phyloP scores from a whole-genome alignment of 2,113 vertebrate species.

The Callithrix jacchus region DNA sequence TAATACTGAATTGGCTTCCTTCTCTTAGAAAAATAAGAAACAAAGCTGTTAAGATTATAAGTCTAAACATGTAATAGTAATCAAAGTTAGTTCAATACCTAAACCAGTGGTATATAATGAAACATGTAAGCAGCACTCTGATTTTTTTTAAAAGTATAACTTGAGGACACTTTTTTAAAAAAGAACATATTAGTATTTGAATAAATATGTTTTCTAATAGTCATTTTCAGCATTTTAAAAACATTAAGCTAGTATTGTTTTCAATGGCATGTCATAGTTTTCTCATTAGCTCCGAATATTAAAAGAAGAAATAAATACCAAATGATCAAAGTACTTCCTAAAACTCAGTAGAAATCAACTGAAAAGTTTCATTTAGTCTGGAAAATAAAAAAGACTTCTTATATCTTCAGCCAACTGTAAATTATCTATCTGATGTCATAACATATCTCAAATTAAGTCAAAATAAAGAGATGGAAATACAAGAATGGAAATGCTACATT shows the following conservation, averaged over 20 bases:
- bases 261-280: background rate
- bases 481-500: background rate
- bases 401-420: background rate
- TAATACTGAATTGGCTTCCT: background rate
- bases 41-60: background rate
- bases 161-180: background rate
- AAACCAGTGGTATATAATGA: background rate
- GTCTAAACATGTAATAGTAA: background rate
- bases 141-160: background rate
- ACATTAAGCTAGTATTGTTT: background rate
- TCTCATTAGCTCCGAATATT: background rate
- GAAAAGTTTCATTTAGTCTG: background rate
- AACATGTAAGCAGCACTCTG: background rate
- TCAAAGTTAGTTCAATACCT: background rate
- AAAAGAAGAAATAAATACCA: background rate
- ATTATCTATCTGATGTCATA: background rate
- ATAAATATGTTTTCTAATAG: background rate
- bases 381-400: background rate
- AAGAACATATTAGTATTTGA: background rate
- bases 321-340: background rate
- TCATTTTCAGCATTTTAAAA: background rate
- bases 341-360: background rate
- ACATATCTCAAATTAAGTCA: background rate
- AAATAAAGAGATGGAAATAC: background rate
- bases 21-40: background rate